These are phyloP conservation scores for Hesperophylax magnus DNA, from an alignment of 1,140 invertebrate genomes.

Conservation along the genomic window DNA sequence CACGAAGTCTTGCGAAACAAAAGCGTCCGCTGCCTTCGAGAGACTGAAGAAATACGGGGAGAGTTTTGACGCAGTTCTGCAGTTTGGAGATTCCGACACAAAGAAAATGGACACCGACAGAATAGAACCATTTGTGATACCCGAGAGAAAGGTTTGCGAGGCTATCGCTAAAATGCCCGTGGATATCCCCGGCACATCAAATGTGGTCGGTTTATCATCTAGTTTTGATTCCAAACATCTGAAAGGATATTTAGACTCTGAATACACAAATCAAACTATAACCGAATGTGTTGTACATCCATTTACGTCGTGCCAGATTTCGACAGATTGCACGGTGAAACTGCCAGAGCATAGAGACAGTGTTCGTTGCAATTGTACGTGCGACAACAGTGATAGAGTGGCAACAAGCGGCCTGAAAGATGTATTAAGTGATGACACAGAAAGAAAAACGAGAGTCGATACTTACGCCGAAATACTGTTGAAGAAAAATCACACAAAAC, in stretches of 20 bases:
- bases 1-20: slow-evolving; percentile 14
- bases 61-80: slow-evolving; percentile 31
- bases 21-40: slow-evolving; percentile 11
- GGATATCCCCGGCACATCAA: neutral
- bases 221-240: slow-evolving; percentile 2
- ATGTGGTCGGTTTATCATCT: neutral
- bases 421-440: neutral
- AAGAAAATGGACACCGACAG: slow-evolving; percentile 9
- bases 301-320: neutral
- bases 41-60: slow-evolving; percentile 24
- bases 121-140: neutral
- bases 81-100: slow-evolving; percentile 5
- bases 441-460: neutral
- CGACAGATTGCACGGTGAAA: neutral
- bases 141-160: too few species aligned
- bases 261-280: slow-evolving; percentile 25
- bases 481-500: too few species aligned
- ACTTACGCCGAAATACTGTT: too few species aligned
- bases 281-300: slow-evolving; percentile 9
- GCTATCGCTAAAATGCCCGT: neutral
- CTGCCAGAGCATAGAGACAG: neutral
- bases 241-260: slow-evolving; percentile 5
- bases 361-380: neutral
- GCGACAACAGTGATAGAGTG: neutral
- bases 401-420: neutral